Base-by-base conservation (phyloP, 2,888 invertebrate genomes). In the Ochlodes sylvanus region DNA sequence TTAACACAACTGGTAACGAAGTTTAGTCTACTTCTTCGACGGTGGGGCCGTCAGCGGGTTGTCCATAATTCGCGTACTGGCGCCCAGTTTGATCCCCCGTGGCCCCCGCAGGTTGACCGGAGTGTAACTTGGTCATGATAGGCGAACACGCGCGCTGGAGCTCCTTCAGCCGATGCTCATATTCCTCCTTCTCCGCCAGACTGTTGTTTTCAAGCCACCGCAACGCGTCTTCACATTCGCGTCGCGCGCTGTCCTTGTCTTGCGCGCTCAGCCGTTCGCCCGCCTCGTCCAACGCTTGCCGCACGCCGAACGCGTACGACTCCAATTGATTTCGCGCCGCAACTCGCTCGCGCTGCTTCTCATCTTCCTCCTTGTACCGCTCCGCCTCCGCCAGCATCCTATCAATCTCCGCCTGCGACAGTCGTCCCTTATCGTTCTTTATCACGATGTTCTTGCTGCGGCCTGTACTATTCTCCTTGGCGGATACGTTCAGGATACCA, bases 341-440 rank as follows among this genome's bases (percentile, higher is more conserved):
- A 27, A 97, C 94, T 32, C 95, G 92, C 55, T 96, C 95, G 27
- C 94, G 91, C 71, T 96, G 96, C 70, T 90, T 92, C 42, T 95
- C 94, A 79, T 97, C 96, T 75, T 96, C 96, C 21, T 94, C 95
- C 64, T 94, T 94, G 82, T 95, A 97, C 71, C 92, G 94, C 73
- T 96, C 96, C 0, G 97, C 96, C 60, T 97, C 96, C 55, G 95
- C 86, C 50, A 97, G 87, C 97, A 97, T 97, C 69, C 95, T 94
- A 77, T 98, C 97, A 10, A 38, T 38, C 38, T 38, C 38, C 38
- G 38, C 38, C 38, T 38, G 38, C 12, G 38, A 38, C 38, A 38
- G 12, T 10, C 38, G 38, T 12, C 38, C 38, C 12, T 38, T 38
- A 12, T 38, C 38, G 12, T 38, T 38, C 12, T 38, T 38, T 3